phyloP scores from a whole-genome alignment of 2,888 invertebrate genomes.

The Leptura quadrifasciata region DNA sequence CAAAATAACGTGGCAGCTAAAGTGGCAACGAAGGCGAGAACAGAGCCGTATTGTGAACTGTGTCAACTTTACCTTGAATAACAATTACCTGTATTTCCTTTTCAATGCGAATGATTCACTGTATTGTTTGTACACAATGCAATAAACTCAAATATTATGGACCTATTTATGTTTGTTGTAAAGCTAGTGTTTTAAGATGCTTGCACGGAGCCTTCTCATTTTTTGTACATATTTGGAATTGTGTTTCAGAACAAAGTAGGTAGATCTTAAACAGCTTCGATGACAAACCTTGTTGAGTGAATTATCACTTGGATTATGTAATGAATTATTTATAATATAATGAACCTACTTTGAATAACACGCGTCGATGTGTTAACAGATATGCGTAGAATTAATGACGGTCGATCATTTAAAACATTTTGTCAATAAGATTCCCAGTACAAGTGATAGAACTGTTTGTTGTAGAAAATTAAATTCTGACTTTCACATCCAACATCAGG shows the following conservation, averaged over 20 bases:
- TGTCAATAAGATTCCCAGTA: neutral
- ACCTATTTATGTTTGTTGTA: slow-evolving; percentile 4
- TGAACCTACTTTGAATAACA: neutral
- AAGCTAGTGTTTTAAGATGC: neutral
- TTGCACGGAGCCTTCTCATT: neutral
- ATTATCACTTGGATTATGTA: neutral
- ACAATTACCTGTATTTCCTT: slow-evolving; percentile 71
- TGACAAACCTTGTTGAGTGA: neutral
- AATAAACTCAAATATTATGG: slow-evolving; percentile 23
- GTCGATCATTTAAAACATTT: neutral
- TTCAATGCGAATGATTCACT: slow-evolving; percentile 60
- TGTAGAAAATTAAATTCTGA: no score
- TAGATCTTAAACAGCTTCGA: neutral
- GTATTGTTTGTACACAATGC: slow-evolving; percentile 53
- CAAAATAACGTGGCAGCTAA: slow-evolving; percentile 26
- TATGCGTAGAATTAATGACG: neutral
- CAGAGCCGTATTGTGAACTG: slow-evolving; percentile 61
- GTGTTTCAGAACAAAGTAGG: neutral
- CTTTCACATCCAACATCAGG: no score
- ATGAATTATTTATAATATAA: slow-evolving; percentile 4
- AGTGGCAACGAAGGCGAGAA: slow-evolving; percentile 51
- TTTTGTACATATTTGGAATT: slow-evolving; percentile 25
- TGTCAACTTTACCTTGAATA: slow-evolving; percentile 72
- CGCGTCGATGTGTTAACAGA: slow-evolving; percentile 1
- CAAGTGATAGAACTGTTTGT: neutral